Conservation (phyloP, 2,888 invertebrate genomes). For the Gastracanthus pulcherrimus region DNA sequence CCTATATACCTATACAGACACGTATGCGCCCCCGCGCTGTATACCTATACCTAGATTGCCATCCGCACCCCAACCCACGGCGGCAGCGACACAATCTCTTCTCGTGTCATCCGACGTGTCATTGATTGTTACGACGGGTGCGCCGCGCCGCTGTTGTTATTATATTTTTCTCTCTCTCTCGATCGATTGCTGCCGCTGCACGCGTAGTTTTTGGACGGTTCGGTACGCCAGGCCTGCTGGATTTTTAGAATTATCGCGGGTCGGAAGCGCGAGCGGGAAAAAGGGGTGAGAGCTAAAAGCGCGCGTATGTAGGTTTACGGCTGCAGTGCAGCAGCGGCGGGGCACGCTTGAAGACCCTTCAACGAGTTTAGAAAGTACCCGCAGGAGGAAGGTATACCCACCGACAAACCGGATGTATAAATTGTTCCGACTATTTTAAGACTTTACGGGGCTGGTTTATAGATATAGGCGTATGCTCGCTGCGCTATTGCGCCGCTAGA, state of each 20-base stretch:
- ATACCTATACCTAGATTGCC: background rate
- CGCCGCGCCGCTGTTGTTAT: background rate
- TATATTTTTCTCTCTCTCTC: background rate
- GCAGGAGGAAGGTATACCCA: background rate
- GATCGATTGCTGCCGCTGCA: background rate
- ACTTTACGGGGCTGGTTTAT: constrained; percentile 74
- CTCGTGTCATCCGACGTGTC: constrained; percentile 20
- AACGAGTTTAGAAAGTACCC: constrained; percentile 36
- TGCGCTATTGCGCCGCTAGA: too few relatives aligned
- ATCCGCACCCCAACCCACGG: background rate
- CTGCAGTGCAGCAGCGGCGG: too few relatives aligned
- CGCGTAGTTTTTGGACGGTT: background rate
- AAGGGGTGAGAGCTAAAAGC: too few relatives aligned
- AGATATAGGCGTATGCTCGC: constrained; percentile 33
- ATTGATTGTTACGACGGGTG: constrained; percentile 21
- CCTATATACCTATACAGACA: too few relatives aligned
- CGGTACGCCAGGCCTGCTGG: too few relatives aligned
- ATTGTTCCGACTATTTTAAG: constrained; percentile 75
- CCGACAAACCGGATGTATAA: constrained; percentile 73
- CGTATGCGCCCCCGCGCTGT: background rate
- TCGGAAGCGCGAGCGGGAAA: too few relatives aligned
- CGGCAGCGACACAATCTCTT: background rate
- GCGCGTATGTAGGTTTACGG: background rate
- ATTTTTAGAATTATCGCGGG: background rate
- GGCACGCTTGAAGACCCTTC: too few relatives aligned